Evolutionary conservation across 2,797 vertebrate species (phyloP), one percentile per base, ranked within the genome.

Genomic region (Pseudomugil tenellus): DNA sequence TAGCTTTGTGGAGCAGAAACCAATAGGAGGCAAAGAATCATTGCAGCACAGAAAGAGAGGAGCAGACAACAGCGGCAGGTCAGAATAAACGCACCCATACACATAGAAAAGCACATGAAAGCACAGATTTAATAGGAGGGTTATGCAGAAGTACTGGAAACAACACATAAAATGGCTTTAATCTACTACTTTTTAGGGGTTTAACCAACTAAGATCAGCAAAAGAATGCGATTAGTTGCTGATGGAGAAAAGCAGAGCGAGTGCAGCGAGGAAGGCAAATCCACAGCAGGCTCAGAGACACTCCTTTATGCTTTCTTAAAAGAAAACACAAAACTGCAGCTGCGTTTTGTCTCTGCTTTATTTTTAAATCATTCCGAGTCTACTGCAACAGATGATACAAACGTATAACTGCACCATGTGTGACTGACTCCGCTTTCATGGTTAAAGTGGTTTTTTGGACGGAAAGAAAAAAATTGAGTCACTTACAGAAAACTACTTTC

Each of bases 1-100:
- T 96, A 98, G 95, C 98, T 98, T 96, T 95, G 92, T 92, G 87
- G 89, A 93, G 90, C 91, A 89, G 92, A 92, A 94, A 95, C 89
- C 92, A 92, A 92, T 86, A 74, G 90, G 87, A 86, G 85, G 86
- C 87, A 90, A 86, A 94, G 90, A 92, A 87, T 88, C 92, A 91
- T 89, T 75, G 68, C 62, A 92, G 90, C 80, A 82, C 77, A 90
- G 71, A 91, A 88, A 77, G 74, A 87, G 76, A 85, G 90, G 74
- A 85, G 86, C 86, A 90, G 85, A 93, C 75, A 43, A 91, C 82
- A 86, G 91, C 86, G 66, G 74, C 84, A 81, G 85, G 82, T 92
- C 89, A 94, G 88, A 91, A 85, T 76, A 87, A 90, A 90, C 84
- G 84, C 79, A 87, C 77, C 77, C 80, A 84, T 63, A 70, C 61